Conservation (phyloP, 2,113 vertebrate species). For the Nycticorax nycticorax region DNA sequence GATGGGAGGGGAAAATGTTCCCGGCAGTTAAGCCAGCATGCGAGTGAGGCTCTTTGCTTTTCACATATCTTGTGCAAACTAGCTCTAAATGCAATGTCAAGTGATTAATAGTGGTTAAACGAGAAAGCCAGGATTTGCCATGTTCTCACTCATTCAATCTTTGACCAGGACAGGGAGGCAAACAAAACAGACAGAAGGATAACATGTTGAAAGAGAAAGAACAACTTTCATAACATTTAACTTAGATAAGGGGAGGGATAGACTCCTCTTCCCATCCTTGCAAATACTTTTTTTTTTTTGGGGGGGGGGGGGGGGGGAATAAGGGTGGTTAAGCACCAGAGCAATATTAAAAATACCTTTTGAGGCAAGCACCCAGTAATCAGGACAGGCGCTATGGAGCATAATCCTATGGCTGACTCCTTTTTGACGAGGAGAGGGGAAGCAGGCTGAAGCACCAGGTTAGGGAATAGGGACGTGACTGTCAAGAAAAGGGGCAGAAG, state of each 20-base stretch:
- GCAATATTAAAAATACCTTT: background rate
- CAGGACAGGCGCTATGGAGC: background rate
- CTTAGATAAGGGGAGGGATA: background rate
- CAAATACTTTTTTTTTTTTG: background rate
- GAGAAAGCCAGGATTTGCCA: slow-evolving; percentile 26
- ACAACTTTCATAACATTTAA: background rate
- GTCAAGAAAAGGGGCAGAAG: background rate
- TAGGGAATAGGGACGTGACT: background rate
- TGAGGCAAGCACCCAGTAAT: background rate
- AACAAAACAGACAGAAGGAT: background rate
- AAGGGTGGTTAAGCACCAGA: background rate
- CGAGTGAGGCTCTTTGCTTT: background rate
- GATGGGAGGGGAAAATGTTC: slow-evolving; percentile 35
- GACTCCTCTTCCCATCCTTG: background rate
- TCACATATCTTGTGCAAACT: slow-evolving; percentile 42
- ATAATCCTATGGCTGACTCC: background rate
- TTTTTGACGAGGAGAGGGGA: background rate
- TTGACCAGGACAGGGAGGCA: background rate
- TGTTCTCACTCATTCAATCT: background rate
- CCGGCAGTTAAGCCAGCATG: background rate
- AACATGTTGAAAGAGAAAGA: background rate
- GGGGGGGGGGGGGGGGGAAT: rapidly evolving
- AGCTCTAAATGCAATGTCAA: slow-evolving; percentile 37
- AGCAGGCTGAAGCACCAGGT: background rate
- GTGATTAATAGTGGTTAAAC: slow-evolving; percentile 32